phyloP scores from a whole-genome alignment of 2,113 vertebrate species.

The Canis aureus region DNA sequence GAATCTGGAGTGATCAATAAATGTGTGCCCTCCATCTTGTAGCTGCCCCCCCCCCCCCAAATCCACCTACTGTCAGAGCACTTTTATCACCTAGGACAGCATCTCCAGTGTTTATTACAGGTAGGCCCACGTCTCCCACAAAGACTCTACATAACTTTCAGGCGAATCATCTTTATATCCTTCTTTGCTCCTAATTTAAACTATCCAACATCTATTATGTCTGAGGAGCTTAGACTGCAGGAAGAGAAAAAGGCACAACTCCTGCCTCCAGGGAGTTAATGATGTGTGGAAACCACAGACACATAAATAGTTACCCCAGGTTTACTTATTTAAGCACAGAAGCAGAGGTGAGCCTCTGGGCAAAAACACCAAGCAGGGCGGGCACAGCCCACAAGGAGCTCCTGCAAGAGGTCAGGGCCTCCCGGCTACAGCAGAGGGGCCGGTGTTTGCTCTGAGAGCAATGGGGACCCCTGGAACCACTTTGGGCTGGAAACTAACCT shows the following conservation, averaged over 20 bases:
- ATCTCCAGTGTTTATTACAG: neutral
- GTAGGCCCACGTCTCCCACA: neutral
- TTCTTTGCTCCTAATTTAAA: neutral
- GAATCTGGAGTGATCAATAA: neutral
- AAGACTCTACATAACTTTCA: neutral
- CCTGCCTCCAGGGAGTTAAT: too few relatives aligned
- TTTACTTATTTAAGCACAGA: neutral
- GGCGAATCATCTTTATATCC: neutral
- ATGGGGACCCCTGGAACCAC: neutral
- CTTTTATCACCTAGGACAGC: too few relatives aligned
- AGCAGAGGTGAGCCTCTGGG: neutral
- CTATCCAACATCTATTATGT: neutral
- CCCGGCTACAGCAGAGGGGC: fast-evolving
- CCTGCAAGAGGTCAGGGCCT: neutral
- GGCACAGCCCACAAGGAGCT: too few relatives aligned
- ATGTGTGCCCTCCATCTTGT: too few relatives aligned
- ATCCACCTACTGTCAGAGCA: fast-evolving
- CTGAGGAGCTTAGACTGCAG: neutral
- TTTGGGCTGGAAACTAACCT: neutral
- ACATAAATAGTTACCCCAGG: neutral
- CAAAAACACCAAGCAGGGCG: too few relatives aligned
- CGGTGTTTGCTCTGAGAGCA: neutral
- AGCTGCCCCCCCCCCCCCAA: too few relatives aligned
- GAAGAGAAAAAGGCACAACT: neutral
- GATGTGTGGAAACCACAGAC: neutral